Conservation (phyloP, 2,888 invertebrate genomes). For the Drosophila picticornis region DNA sequence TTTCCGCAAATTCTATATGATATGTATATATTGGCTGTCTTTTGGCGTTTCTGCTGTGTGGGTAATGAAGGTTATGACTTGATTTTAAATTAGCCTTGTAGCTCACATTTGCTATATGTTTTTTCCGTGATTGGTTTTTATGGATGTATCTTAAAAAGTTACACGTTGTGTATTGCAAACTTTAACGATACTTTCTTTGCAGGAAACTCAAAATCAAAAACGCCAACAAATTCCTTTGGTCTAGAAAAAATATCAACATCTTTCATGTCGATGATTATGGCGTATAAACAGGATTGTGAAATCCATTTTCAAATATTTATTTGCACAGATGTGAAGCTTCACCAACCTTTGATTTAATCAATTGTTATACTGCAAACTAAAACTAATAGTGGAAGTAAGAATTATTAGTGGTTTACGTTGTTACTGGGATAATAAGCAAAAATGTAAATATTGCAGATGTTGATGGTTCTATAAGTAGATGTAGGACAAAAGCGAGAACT, state of each 20-base stretch:
- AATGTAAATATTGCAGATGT: not conserved
- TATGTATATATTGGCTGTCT: slow-evolving; percentile 64
- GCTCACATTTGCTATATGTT: slow-evolving; percentile 6
- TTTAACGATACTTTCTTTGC: slow-evolving; percentile 20
- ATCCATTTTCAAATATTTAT: not conserved
- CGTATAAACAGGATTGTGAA: not conserved
- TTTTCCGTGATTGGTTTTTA: slow-evolving; percentile 25
- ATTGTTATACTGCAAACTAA: not conserved
- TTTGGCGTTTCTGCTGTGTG: slow-evolving; percentile 30
- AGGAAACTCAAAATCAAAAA: slow-evolving; percentile 14
- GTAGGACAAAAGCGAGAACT: rapidly evolving
- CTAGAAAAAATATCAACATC: not conserved
- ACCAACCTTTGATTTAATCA: not conserved
- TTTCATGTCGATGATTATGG: not conserved
- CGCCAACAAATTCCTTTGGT: not conserved
- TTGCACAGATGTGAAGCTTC: not conserved
- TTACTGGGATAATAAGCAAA: not conserved
- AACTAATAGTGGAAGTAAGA: not conserved
- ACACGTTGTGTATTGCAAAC: slow-evolving; percentile 13
- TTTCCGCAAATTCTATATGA: slow-evolving; percentile 65
- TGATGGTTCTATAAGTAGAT: not conserved
- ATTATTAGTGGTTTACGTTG: not conserved
- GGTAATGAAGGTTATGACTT: slow-evolving; percentile 64
- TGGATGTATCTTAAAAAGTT: slow-evolving; percentile 6
- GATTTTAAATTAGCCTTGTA: slow-evolving; percentile 62